Percentiles rank a stretch among this genome's conserved stretches.
These are phyloP conservation scores for Polypedilum pembai DNA, from an alignment of 1,140 invertebrate genomes.

Conservation along the genomic window DNA sequence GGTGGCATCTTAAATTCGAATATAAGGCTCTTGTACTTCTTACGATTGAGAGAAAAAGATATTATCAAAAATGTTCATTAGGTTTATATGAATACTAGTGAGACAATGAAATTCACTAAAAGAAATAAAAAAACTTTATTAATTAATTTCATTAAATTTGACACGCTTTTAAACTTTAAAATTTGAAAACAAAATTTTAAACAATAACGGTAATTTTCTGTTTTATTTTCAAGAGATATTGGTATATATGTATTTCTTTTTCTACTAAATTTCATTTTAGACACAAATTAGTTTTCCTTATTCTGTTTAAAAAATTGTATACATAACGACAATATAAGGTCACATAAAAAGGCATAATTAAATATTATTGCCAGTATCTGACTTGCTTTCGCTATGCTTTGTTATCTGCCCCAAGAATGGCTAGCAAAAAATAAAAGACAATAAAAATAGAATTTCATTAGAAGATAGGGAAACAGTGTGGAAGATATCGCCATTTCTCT, in stretches of 20 bases:
- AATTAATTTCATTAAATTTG: no score
- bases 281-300: neutral
- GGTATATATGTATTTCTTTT: neutral
- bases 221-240: no score
- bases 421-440: neutral
- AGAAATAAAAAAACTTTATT: no score
- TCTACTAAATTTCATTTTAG: neutral
- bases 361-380: constrained; percentile 3
- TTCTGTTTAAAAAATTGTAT: neutral
- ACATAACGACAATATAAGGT: neutral
- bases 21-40: no score
- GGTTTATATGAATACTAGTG: no score
- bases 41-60: no score
- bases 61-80: no score
- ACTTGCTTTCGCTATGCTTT: neutral
- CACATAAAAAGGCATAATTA: constrained; percentile 7
- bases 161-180: no score
- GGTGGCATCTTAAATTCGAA: no score
- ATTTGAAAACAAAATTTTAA: no score
- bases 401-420: neutral
- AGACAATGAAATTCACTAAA: no score
- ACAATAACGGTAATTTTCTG: no score
- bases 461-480: neutral
- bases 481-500: neutral
- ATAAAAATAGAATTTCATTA: constrained; percentile 20